Evolutionary conservation across 1,140 invertebrate species (phyloP).

Genomic region (Anastrepha obliqua): DNA sequence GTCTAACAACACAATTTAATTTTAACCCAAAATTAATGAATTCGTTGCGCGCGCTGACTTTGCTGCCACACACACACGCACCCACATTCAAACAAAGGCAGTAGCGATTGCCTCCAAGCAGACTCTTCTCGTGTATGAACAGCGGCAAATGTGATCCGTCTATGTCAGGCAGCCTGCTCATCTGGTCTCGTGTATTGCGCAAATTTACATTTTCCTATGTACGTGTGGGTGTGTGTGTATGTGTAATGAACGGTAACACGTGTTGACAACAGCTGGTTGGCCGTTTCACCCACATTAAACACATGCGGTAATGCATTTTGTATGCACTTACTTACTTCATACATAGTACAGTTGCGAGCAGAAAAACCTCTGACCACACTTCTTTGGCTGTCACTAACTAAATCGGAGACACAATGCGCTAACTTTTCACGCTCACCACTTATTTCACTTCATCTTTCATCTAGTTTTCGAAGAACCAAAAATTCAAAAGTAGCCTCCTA

Average conservation of each 20-base stretch:
- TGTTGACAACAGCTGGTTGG: conserved; percentile 14
- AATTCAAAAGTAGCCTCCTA: too few species aligned
- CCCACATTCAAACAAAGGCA: background rate
- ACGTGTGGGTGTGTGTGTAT: background rate
- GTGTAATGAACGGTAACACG: background rate
- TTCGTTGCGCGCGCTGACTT: background rate
- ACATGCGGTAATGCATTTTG: conserved; percentile 6
- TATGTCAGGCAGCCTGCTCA: background rate
- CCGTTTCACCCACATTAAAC: background rate
- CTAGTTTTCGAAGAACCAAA: too few species aligned
- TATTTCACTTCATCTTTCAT: too few species aligned
- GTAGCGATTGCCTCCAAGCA: too few species aligned
- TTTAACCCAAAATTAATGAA: conserved; percentile 52
- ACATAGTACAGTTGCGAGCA: background rate
- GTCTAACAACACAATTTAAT: conserved; percentile 16
- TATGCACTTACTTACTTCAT: background rate
- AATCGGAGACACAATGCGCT: too few species aligned
- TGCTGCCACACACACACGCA: background rate
- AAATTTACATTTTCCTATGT: too few species aligned
- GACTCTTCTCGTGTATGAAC: background rate
- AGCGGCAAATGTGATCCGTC: background rate
- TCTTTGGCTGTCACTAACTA: too few species aligned
- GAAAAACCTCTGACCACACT: background rate
- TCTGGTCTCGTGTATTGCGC: background rate
- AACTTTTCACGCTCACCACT: too few species aligned